Percentiles rank a stretch among this genome's conserved stretches.
Conservation (phyloP, 2,888 invertebrate species). For the Pteria penguin region DNA sequence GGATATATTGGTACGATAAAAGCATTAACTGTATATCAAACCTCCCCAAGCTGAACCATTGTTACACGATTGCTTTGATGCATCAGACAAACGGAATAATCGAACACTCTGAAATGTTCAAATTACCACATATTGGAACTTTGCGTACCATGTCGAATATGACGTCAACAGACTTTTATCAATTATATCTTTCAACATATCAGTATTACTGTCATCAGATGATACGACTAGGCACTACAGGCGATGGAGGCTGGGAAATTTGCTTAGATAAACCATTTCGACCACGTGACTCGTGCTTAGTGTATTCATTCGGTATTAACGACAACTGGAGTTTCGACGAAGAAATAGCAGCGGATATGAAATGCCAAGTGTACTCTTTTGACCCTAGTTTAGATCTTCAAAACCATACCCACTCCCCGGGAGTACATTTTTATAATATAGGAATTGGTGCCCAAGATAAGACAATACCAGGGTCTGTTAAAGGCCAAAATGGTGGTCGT, state of each 20-base stretch:
- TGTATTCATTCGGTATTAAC: not conserved
- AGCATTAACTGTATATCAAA: not conserved
- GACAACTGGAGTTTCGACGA: not conserved
- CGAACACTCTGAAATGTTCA: not conserved
- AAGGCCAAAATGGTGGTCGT: not conserved
- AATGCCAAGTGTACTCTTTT: not conserved
- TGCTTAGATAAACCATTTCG: not conserved
- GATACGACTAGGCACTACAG: not conserved
- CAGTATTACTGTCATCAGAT: not conserved
- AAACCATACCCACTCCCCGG: not conserved
- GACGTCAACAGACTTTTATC: not conserved
- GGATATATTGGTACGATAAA: not conserved
- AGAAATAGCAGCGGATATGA: not conserved
- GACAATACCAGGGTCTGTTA: not conserved
- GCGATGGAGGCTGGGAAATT: not conserved
- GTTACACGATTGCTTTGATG: not conserved
- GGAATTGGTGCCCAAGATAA: not conserved
- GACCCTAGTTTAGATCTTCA: not conserved
- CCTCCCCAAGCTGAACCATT: not conserved
- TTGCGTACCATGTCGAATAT: not conserved
- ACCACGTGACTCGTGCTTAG: not conserved
- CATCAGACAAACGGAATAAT: not conserved
- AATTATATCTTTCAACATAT: not conserved
- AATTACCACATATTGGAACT: not conserved
- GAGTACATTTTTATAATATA: not conserved